Evolutionary conservation across 2,797 vertebrate genomes (phyloP).

Genomic region (Enoplosus armatus): DNA sequence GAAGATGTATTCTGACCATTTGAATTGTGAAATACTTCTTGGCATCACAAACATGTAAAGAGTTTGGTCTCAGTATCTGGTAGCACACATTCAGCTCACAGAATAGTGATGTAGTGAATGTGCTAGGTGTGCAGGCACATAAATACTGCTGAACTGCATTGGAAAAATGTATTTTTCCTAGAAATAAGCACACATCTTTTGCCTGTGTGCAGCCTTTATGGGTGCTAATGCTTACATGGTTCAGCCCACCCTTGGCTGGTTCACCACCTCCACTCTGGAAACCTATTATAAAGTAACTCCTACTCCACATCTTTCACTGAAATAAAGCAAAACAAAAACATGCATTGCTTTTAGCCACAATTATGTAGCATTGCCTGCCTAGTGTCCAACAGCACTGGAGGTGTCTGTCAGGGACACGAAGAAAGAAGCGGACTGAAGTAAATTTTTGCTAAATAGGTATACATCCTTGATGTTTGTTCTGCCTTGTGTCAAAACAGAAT

Average conservation of each 20-base stretch:
- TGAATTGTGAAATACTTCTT: background rate
- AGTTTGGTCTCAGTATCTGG: background rate
- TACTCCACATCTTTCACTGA: slow-evolving; percentile 12
- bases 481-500: background rate
- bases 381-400: background rate
- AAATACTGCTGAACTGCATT: slow-evolving; percentile 14
- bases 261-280: slow-evolving; percentile 26
- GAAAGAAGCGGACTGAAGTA: background rate
- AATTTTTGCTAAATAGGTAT: background rate
- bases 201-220: slow-evolving; percentile 10
- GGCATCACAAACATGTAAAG: background rate
- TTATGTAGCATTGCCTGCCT: background rate
- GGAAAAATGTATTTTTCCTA: slow-evolving; percentile 2
- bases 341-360: background rate
- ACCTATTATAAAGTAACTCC: slow-evolving; percentile 23
- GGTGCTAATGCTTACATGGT: slow-evolving; percentile 19
- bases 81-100: slow-evolving; percentile 2
- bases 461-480: background rate
- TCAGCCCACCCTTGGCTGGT: slow-evolving; percentile 10
- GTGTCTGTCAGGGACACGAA: background rate
- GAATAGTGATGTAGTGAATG: slow-evolving; percentile 13
- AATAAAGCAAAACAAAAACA: background rate
- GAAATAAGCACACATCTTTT: slow-evolving; percentile 1
- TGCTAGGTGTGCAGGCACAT: slow-evolving; percentile 19
- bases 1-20: background rate